phyloP scores from a whole-genome alignment of 2,888 invertebrate species.

The Arctia plantaginis region DNA sequence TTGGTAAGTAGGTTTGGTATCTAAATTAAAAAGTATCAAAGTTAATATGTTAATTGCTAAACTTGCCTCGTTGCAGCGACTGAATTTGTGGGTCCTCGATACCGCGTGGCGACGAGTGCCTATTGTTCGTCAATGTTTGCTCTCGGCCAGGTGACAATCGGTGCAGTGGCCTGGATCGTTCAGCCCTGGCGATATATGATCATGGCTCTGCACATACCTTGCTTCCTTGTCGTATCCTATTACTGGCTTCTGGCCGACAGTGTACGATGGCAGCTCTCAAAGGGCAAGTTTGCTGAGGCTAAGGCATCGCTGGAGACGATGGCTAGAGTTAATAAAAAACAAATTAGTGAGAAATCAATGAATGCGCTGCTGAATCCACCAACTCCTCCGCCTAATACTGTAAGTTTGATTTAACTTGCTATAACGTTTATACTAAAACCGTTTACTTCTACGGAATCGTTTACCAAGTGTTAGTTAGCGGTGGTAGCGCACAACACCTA shows the following conservation, averaged over 20 bases:
- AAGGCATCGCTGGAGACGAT: conserved; percentile 87
- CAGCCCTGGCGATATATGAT: conserved; percentile 89
- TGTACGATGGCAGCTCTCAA: conserved; percentile 91
- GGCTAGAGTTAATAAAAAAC: conserved; percentile 87
- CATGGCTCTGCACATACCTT: conserved; percentile 89
- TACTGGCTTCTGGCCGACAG: conserved; percentile 89
- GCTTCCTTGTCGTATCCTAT: conserved; percentile 88
- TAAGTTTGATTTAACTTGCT: conserved; percentile 9
- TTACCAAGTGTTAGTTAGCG: background rate
- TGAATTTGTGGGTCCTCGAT: conserved; percentile 91
- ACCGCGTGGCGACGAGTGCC: conserved; percentile 89
- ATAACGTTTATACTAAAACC: background rate
- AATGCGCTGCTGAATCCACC: conserved; percentile 77
- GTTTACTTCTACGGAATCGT: background rate
- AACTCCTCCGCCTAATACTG: conserved; percentile 30
- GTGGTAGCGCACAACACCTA: background rate
- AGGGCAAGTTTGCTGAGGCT: conserved; percentile 88
- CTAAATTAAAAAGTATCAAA: background rate
- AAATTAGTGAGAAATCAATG: conserved; percentile 84
- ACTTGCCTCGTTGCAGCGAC: conserved; percentile 81
- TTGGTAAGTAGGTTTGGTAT: conserved; percentile 55
- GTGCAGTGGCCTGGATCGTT: conserved; percentile 88
- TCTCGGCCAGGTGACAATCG: conserved; percentile 89
- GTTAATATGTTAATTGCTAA: background rate
- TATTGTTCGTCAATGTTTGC: conserved; percentile 90